Base-by-base conservation (phyloP, 2,113 vertebrate genomes). In the Tricholaema leucomelas region DNA sequence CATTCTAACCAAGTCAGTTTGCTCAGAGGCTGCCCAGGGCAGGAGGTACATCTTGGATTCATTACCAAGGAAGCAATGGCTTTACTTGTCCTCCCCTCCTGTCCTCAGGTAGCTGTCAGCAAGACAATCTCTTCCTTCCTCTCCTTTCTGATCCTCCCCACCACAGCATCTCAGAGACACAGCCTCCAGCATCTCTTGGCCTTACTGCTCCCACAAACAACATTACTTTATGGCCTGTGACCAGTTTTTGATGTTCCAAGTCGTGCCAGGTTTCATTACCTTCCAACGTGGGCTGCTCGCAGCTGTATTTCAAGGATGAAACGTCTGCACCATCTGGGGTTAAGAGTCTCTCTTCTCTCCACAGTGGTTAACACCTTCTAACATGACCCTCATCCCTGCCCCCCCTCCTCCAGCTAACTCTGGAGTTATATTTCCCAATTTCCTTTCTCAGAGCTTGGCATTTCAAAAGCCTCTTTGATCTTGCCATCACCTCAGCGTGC, bases 381-480 rank as follows among this genome's bases (percentile, higher is more conserved):
- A 93, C 88, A 94, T 95, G 94, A 94, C 93, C 93, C 81, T 64
- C 93, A 92, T 94, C 95, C 88, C 93, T 93, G 84, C 81, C 42
- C 42, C 42, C 42, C 38, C 88, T 88, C 91, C 92, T 96, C 87
- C 88, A 96, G 89, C 88, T 87, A 95, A 89, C 95, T 94, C 93
- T 91, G 93, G 95, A 94, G 95, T 96, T 96, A 89, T 94, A 93
- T 94, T 96, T 96, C 95, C 92, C 93, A 95, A 96, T 96, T 96
- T 96, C 95, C 95, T 96, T 96, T 96, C 93, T 89, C 81, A 89
- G 95, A 93, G 93, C 93, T 94, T 94, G 95, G 93, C 95, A 96
- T 96, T 96, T 96, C 95, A 96, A 96, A 96, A 96, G 95, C 88
- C 69, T 76, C 95, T 96, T 96, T 96, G 92, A 96, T 96, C 93